Evolutionary conservation across 2,797 vertebrate species (phyloP).

Genomic region (Urocyon cinereoargenteus): DNA sequence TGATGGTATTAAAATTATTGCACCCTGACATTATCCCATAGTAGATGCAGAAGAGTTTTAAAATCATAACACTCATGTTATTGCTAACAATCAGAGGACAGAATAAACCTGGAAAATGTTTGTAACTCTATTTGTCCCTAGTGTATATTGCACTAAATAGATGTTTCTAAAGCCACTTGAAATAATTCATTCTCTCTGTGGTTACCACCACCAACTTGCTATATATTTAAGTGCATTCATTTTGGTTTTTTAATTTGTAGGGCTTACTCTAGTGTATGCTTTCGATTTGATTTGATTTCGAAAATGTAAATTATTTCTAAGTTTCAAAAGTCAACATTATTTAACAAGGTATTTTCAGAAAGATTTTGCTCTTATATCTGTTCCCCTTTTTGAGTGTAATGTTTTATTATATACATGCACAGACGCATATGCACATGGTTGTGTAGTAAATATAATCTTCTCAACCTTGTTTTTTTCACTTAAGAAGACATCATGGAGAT

Average conservation of each 20-base stretch:
- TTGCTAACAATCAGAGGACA: neutral
- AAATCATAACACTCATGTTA: neutral
- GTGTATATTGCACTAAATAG: neutral
- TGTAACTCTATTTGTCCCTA: neutral
- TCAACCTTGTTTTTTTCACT: neutral
- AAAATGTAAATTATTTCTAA: neutral
- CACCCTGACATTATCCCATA: neutral
- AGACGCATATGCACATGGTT: neutral
- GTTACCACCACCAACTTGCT: neutral
- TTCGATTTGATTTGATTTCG: neutral
- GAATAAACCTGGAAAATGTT: slow-evolving; percentile 42
- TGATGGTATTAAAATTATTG: neutral
- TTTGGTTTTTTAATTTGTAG: slow-evolving; percentile 30
- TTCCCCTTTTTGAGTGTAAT: neutral
- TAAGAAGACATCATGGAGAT: neutral
- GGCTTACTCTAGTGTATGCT: neutral
- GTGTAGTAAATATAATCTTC: neutral
- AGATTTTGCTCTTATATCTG: neutral
- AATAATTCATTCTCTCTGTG: neutral
- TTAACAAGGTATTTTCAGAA: neutral
- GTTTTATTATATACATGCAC: neutral
- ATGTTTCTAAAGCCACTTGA: neutral
- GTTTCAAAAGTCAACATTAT: neutral
- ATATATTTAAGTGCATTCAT: neutral
- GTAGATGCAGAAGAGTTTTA: neutral